Conservation (phyloP, 1,140 invertebrate genomes). For the Macrotrachela quadricornifera region DNA sequence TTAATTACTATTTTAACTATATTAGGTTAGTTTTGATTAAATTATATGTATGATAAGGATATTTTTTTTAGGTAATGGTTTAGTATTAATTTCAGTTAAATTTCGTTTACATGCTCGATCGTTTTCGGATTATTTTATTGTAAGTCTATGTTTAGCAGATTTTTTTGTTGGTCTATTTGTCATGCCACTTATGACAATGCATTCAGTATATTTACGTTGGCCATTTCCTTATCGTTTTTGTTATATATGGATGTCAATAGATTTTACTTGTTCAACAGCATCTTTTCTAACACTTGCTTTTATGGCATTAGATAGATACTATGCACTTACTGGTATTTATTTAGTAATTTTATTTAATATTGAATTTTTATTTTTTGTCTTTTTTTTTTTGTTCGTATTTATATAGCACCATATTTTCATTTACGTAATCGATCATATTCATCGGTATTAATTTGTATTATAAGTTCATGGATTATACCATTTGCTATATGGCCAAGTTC, state of each 20-base stretch:
- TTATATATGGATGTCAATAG: slow-evolving; percentile 6
- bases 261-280: slow-evolving; percentile 7
- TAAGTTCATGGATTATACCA: slow-evolving; percentile 1
- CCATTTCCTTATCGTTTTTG: not conserved
- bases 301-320: slow-evolving; percentile 9
- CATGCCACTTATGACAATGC: slow-evolving; percentile 7
- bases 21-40: no score
- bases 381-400: no score
- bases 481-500: not conserved
- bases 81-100: slow-evolving; percentile 7
- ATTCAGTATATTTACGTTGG: not conserved
- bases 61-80: slow-evolving; percentile 1
- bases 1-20: no score
- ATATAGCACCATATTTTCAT: slow-evolving; percentile 3
- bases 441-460: slow-evolving; percentile 1
- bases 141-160: slow-evolving; percentile 3
- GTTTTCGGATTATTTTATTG: slow-evolving; percentile 1
- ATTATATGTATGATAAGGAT: not conserved
- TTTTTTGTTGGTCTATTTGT: slow-evolving; percentile 6
- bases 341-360: no score
- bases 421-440: slow-evolving; percentile 6
- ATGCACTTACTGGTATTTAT: not conserved
- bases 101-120: not conserved
- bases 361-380: no score
- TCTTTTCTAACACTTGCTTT: slow-evolving; percentile 6